These are phyloP conservation scores for Cecidostiba fungosa DNA, from an alignment of 2,888 invertebrate species.

Conservation along the genomic window DNA sequence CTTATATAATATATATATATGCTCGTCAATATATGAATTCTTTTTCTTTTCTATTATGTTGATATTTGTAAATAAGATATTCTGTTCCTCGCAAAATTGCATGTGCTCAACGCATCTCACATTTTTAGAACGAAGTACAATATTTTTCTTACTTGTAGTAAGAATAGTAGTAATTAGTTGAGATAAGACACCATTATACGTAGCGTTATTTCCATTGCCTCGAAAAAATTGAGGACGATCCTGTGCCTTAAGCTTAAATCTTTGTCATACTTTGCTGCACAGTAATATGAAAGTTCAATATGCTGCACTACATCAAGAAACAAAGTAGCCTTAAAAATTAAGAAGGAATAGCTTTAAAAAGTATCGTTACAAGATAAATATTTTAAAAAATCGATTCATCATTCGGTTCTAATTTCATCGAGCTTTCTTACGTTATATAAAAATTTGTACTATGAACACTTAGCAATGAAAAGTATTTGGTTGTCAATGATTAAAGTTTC, in stretches of 20 bases:
- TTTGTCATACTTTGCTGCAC: conserved; percentile 39
- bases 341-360: neutral
- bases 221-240: conserved; percentile 57
- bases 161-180: conserved; percentile 75
- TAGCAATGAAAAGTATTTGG: conserved; percentile 30
- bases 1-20: conserved; percentile 44
- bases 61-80: conserved; percentile 72
- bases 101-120: conserved; percentile 63
- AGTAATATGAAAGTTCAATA: conserved; percentile 9
- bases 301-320: conserved; percentile 39
- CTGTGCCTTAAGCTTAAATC: conserved; percentile 55
- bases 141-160: conserved; percentile 66
- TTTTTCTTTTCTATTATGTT: conserved; percentile 66
- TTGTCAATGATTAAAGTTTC: conserved; percentile 26
- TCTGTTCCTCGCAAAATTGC: conserved; percentile 67
- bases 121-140: conserved; percentile 68
- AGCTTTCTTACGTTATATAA: conserved; percentile 22
- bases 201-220: conserved; percentile 72
- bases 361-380: conserved; percentile 25
- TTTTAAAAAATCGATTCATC: conserved; percentile 2
- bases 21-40: conserved; percentile 63
- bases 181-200: conserved; percentile 78
- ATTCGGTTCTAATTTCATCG: conserved; percentile 13
- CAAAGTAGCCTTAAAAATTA: conserved; percentile 50
- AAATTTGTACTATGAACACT: conserved; percentile 52